These are phyloP conservation scores for Hemaris fuciformis DNA, from an alignment of 2,888 invertebrate species.

Conservation along the genomic window DNA sequence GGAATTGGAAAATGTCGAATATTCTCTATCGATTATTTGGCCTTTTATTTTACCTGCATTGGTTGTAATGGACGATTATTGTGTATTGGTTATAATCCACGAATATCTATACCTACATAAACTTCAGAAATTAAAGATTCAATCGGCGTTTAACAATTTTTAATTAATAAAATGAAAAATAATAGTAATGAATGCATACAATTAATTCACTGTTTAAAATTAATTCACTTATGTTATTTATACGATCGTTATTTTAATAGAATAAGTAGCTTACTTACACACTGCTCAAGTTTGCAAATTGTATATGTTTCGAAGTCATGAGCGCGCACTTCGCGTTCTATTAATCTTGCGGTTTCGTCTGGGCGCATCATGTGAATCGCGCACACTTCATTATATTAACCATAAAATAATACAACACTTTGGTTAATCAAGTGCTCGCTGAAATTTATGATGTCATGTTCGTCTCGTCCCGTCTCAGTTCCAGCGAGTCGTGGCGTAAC, in stretches of 20 bases:
- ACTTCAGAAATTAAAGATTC: neutral
- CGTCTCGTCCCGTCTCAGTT: conserved; percentile 47
- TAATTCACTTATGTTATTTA: neutral
- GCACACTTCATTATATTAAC: conserved; percentile 29
- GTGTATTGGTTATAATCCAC: no score
- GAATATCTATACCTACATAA: neutral
- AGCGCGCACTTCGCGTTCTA: conserved; percentile 20
- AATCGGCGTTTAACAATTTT: neutral
- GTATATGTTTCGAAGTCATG: neutral
- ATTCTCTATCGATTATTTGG: no score
- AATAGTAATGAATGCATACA: neutral
- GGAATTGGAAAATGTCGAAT: no score
- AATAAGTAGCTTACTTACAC: neutral
- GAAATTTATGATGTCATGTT: conserved; percentile 50
- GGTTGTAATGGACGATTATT: no score
- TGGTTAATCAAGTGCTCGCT: conserved; percentile 39
- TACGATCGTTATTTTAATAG: neutral
- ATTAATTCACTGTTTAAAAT: neutral
- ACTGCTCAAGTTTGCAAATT: neutral
- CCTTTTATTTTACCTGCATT: no score
- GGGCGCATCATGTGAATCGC: conserved; percentile 27
- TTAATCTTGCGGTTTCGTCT: conserved; percentile 56
- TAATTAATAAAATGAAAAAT: neutral
- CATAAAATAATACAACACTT: conserved; percentile 24
- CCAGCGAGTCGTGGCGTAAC: conserved; percentile 40